Base-by-base conservation (phyloP, 1,140 invertebrate species). In the Dryas iulia region DNA sequence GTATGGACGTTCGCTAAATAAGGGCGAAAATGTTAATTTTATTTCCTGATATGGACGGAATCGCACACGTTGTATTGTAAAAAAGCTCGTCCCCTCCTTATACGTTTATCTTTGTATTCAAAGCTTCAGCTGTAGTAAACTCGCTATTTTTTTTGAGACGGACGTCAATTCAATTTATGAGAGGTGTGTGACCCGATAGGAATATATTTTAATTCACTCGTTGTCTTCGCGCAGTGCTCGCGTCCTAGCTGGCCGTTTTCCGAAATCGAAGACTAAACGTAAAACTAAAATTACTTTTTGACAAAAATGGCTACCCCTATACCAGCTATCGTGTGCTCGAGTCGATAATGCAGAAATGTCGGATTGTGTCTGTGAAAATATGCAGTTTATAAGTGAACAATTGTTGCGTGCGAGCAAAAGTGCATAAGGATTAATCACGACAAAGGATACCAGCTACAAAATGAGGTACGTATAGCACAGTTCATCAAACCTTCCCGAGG, bases 341-440 rank as follows among this genome's bases (percentile, higher is more conserved):
- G 78, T 79, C 84, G 71, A 81, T 89, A 88, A 85, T 81, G 78
- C 56, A 73, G 77, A 84, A 85, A 88, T 86, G 86, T 83, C 66
- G 59, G 66, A 78, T 78, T 79, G 82, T 87, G 83, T 84, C 72
- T 83, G 86, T 90, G 87, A 84, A 84, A 89, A 87, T 84, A 90
- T 91, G 89, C 83, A 82, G 74, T 87, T 91, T 85, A 76, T 89
- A 88, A 88, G 86, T 90, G 89, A 89, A 90, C 86, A 87, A 88
- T 88, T 88, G 85, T 91, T 84, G 77, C 78, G 89, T 91, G 85
- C 76, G 80, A 90, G 87, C 86, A 86, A 81, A 88, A 90, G 87
- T 89, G 85, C 84, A 84, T 86, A 77, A 77, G 86, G 86, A 89
- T 89, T 90, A 78, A 84, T 86, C 79, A 79, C 83, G 76, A 91